Evolutionary conservation across 2,113 vertebrate species (phyloP).

Genomic region (Arizona elegans): DNA sequence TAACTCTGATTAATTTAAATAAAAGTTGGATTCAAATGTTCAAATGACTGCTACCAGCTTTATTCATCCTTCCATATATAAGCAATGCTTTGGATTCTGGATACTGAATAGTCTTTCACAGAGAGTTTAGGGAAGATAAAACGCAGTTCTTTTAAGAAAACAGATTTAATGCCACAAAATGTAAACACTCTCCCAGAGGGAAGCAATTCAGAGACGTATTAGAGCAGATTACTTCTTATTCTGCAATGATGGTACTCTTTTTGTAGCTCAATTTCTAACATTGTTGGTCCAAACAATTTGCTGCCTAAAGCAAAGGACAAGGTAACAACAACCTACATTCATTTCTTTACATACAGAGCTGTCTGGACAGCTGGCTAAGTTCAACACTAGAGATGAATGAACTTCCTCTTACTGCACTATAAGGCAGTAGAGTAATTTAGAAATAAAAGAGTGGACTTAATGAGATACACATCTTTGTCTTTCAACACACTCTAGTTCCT

Average conservation of each 20-base stretch:
- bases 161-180: not conserved
- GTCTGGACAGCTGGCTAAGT: not conserved
- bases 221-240: not conserved
- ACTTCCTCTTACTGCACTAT: not conserved
- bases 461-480: not conserved
- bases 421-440: not conserved
- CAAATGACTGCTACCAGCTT: not conserved
- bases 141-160: not conserved
- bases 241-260: not conserved
- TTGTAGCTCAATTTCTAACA: not conserved
- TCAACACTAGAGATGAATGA: not conserved
- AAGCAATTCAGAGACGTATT: not conserved
- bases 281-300: not conserved
- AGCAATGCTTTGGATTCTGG: not conserved
- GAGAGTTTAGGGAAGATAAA: not conserved
- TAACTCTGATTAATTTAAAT: not conserved
- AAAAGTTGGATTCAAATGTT: not conserved
- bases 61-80: not conserved
- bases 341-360: not conserved
- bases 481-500: not conserved
- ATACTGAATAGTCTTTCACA: not conserved
- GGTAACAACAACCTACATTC: not conserved
- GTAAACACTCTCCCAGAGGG: not conserved
- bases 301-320: not conserved
- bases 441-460: not conserved